Evolutionary conservation across 2,888 invertebrate genomes (phyloP).

Genomic region (Xylophagus ater): DNA sequence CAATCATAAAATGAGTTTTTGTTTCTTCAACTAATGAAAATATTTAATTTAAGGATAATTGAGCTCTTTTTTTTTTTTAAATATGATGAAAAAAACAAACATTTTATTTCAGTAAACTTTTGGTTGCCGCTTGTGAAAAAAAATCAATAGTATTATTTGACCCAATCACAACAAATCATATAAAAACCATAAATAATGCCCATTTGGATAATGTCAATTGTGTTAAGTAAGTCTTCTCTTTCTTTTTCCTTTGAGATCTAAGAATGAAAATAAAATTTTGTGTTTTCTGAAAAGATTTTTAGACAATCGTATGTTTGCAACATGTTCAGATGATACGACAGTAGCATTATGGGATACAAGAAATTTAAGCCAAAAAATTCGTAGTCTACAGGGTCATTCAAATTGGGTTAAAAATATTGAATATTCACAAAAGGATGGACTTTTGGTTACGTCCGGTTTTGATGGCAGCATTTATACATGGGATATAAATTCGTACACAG

Average conservation of each 20-base stretch:
- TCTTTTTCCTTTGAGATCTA: background rate
- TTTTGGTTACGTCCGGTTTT: slow-evolving; percentile 82
- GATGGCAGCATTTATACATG: slow-evolving; percentile 90
- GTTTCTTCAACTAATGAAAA: too few species aligned
- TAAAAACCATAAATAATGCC: slow-evolving; percentile 65
- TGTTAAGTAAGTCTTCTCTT: slow-evolving; percentile 58
- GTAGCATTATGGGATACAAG: slow-evolving; percentile 91
- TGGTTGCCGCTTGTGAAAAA: slow-evolving; percentile 86
- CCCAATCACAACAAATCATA: slow-evolving; percentile 63
- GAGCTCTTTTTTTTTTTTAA: too few species aligned
- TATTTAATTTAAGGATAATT: too few species aligned
- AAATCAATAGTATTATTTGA: slow-evolving; percentile 80
- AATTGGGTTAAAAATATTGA: slow-evolving; percentile 97
- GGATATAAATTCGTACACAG: slow-evolving; percentile 82
- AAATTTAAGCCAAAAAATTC: slow-evolving; percentile 63
- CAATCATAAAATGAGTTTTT: too few species aligned
- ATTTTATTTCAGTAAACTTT: slow-evolving; percentile 49
- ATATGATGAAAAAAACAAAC: too few species aligned
- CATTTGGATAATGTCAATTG: slow-evolving; percentile 88
- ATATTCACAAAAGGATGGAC: slow-evolving; percentile 70
- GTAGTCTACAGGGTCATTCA: slow-evolving; percentile 72
- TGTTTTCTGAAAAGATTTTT: slow-evolving; percentile 55
- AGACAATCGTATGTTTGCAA: slow-evolving; percentile 77
- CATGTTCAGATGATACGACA: slow-evolving; percentile 88
- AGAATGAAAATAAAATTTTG: slow-evolving; percentile 1